Evolutionary conservation across 1,140 invertebrate species (phyloP).

Genomic region (Brevipalpus yothersi): DNA sequence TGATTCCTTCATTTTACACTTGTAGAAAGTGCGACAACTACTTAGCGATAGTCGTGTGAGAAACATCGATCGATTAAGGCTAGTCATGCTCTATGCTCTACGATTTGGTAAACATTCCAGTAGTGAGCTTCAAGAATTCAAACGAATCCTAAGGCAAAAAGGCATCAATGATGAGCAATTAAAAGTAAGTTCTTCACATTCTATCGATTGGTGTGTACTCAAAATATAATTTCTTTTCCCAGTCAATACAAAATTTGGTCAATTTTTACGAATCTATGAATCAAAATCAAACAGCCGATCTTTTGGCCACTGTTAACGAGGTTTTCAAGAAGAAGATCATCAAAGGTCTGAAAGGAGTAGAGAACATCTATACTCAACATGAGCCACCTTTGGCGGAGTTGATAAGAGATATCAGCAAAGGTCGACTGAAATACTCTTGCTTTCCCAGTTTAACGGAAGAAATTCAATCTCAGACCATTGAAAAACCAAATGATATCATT

Average conservation of each 20-base stretch:
- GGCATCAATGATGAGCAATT: constrained; percentile 25
- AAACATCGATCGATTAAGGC: constrained; percentile 50
- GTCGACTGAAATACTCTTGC: constrained; percentile 47
- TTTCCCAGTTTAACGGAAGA: constrained; percentile 42
- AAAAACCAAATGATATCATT: constrained; percentile 60
- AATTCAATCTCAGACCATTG: constrained; percentile 15
- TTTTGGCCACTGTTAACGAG: constrained; percentile 47
- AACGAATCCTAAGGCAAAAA: constrained; percentile 41
- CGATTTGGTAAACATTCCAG: constrained; percentile 65
- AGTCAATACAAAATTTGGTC: not conserved
- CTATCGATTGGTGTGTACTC: not conserved
- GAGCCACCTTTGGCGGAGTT: constrained; percentile 57
- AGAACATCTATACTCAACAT: constrained; percentile 93
- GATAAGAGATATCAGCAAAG: constrained; percentile 65
- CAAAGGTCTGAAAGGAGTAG: constrained; percentile 75
- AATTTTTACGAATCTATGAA: constrained; percentile 1
- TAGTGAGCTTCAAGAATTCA: constrained; percentile 45
- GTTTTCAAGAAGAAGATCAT: constrained; percentile 66
- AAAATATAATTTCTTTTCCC: not conserved
- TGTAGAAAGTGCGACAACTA: constrained; percentile 39
- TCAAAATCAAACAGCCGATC: constrained; percentile 23
- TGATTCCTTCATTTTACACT: constrained; percentile 4
- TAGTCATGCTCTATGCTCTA: constrained; percentile 78
- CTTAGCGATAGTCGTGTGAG: constrained; percentile 40
- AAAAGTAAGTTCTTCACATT: constrained; percentile 14